Percentiles rank a stretch among this genome's conserved stretches.
phyloP scores from a whole-genome alignment of 2,113 vertebrate genomes.

The Eublepharis macularius region DNA sequence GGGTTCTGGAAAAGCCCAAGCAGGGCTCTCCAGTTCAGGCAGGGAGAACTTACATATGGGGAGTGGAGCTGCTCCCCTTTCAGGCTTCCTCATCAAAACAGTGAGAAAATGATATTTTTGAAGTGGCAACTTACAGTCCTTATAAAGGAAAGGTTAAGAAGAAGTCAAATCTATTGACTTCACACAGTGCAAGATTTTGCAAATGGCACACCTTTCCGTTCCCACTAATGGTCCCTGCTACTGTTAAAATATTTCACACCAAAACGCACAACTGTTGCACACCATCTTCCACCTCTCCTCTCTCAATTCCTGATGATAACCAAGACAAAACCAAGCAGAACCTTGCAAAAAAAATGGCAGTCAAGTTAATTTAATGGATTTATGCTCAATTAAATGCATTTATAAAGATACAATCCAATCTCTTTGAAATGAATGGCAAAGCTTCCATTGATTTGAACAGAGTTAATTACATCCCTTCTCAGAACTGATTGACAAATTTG shows the following conservation, averaged over 20 bases:
- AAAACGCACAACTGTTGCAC: neutral
- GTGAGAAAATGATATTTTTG: neutral
- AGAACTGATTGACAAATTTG: neutral
- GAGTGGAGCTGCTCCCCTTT: too few relatives aligned
- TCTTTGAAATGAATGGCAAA: neutral
- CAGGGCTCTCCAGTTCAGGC: too few relatives aligned
- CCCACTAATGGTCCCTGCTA: neutral
- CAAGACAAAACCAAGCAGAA: neutral
- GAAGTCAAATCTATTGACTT: neutral
- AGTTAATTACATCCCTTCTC: too few relatives aligned
- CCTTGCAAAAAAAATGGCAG: neutral
- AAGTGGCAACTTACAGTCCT: neutral
- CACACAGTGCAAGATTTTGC: neutral
- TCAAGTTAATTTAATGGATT: neutral
- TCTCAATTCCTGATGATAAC: neutral
- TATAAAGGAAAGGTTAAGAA: neutral
- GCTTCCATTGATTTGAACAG: neutral
- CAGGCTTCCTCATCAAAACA: too few relatives aligned
- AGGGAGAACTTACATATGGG: too few relatives aligned
- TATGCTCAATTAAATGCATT: neutral
- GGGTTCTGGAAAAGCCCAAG: too few relatives aligned
- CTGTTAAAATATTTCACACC: neutral
- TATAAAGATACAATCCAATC: neutral
- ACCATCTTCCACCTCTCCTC: neutral
- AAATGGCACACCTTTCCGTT: neutral